phyloP scores from a whole-genome alignment of 2,888 invertebrate genomes.

The Acanthoscelides obtectus region DNA sequence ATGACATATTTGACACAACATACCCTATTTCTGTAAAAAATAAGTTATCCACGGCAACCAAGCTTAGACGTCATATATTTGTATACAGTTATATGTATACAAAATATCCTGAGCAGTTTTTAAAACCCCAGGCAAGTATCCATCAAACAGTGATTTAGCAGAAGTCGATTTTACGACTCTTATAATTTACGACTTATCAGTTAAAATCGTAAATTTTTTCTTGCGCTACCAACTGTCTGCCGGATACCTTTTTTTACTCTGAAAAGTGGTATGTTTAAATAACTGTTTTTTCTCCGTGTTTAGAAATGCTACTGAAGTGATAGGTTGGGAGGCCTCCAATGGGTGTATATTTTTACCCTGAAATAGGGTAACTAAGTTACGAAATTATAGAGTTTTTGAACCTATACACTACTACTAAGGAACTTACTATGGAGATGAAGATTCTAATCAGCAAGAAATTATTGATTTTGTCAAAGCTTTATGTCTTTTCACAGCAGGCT shows the following conservation, averaged over 20 bases:
- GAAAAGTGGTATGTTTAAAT: neutral
- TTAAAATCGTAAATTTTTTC: neutral
- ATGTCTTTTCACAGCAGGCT: no score
- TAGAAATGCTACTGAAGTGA: neutral
- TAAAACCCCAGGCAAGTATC: neutral
- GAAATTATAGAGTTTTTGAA: no score
- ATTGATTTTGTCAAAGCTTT: no score
- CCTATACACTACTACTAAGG: no score
- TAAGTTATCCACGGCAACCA: neutral
- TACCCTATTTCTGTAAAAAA: neutral
- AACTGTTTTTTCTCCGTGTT: neutral
- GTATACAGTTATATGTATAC: neutral
- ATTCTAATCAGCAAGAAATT: no score
- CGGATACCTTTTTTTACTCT: neutral
- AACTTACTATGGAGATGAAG: no score
- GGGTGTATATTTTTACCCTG: neutral
- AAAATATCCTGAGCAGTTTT: neutral
- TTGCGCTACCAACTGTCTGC: neutral
- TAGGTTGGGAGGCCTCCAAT: neutral
- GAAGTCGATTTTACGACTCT: neutral
- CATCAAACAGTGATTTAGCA: neutral
- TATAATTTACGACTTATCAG: neutral
- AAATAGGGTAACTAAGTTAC: neutral
- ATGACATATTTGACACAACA: neutral
- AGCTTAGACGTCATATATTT: neutral